Evolutionary conservation across 2,113 vertebrate species (phyloP).

Genomic region (Hippoglossus stenolepis): DNA sequence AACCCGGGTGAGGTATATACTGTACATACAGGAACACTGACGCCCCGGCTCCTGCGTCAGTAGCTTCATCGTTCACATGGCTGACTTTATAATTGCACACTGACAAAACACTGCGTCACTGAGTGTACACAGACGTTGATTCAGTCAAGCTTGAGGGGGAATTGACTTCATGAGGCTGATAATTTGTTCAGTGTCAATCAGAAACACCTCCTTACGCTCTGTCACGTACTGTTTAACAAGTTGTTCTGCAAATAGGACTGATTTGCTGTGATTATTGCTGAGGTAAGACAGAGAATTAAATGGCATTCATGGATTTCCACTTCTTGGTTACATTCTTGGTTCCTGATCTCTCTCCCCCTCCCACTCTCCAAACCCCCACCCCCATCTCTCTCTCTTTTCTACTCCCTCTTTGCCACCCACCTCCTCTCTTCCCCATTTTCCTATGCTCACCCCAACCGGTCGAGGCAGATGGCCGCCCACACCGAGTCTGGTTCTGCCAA

Average conservation of each 20-base stretch:
- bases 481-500: too few species aligned
- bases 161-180: conserved; percentile 24
- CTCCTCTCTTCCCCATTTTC: too few species aligned
- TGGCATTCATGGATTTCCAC: neutral
- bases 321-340: neutral
- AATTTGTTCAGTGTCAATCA: conserved; percentile 44
- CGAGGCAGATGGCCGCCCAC: too few species aligned
- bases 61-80: conserved; percentile 15
- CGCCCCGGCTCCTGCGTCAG: conserved; percentile 21
- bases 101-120: conserved; percentile 46
- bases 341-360: too few species aligned
- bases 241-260: neutral
- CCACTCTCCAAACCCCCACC: too few species aligned
- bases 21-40: conserved; percentile 12
- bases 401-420: too few species aligned
- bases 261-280: neutral
- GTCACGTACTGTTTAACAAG: neutral
- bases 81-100: conserved; percentile 26
- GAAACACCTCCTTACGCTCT: neutral
- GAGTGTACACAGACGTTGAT: conserved; percentile 24
- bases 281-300: neutral
- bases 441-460: too few species aligned
- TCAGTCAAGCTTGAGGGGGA: conserved; percentile 30
- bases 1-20: conserved; percentile 34
- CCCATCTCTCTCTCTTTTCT: too few species aligned